phyloP scores from a whole-genome alignment of 1,140 invertebrate genomes.

The Pectinophora gossypiella region DNA sequence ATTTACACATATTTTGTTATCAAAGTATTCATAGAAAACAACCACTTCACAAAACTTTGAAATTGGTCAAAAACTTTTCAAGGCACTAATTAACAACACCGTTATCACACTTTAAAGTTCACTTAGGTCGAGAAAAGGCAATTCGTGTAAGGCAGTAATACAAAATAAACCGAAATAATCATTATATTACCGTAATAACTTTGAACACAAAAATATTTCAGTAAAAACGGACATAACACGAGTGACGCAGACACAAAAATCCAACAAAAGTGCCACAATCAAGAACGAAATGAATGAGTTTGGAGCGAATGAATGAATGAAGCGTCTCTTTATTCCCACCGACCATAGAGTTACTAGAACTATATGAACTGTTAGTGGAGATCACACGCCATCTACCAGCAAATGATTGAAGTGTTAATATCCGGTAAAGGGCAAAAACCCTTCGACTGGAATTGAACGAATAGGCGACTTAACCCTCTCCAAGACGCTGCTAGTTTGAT shows the following conservation, averaged over 20 bases:
- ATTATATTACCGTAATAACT: neutral
- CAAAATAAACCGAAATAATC: neutral
- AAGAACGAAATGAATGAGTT: neutral
- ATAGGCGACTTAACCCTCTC: too few species aligned
- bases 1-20: neutral
- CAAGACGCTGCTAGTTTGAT: too few species aligned
- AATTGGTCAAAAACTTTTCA: slow-evolving; percentile 44
- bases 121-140: slow-evolving; percentile 12
- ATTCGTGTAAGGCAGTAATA: neutral
- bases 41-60: slow-evolving; percentile 31
- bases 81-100: slow-evolving; percentile 30
- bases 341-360: too few species aligned
- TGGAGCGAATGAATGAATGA: neutral
- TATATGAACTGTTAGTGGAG: too few species aligned
- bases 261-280: neutral
- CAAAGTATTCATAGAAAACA: slow-evolving; percentile 10
- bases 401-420: too few species aligned
- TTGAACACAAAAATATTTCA: neutral
- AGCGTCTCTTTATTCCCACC: slow-evolving; percentile 3
- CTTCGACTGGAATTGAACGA: too few species aligned
- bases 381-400: too few species aligned
- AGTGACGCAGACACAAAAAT: slow-evolving; percentile 23
- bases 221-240: slow-evolving; percentile 7
- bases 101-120: slow-evolving; percentile 27
- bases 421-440: too few species aligned